Evolutionary conservation across 2,888 invertebrate species (phyloP).

Genomic region (Vesta saturnalis): DNA sequence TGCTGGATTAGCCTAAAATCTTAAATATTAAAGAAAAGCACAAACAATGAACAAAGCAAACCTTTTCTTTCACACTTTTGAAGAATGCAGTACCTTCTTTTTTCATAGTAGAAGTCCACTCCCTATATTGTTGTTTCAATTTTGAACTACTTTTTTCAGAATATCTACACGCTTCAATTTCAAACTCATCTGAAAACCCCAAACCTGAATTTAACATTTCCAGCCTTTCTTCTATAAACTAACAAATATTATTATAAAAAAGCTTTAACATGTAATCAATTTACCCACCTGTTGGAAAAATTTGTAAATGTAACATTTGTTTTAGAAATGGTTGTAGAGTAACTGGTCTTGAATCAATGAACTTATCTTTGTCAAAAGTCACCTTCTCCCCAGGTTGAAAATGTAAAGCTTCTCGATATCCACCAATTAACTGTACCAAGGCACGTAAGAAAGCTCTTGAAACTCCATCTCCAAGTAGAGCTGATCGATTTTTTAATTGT

Average conservation of each 20-base stretch:
- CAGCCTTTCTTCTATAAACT: slow-evolving; percentile 95
- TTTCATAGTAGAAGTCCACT: slow-evolving; percentile 82
- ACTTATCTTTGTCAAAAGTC: slow-evolving; percentile 87
- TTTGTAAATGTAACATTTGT: slow-evolving; percentile 92
- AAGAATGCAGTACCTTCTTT: slow-evolving; percentile 86
- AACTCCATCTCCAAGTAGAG: slow-evolving; percentile 88
- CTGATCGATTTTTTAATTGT: slow-evolving; percentile 79
- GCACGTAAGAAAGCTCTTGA: slow-evolving; percentile 92
- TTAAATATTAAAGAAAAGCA: neutral
- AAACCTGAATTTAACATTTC: slow-evolving; percentile 92
- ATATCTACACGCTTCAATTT: slow-evolving; percentile 83
- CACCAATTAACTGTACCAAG: slow-evolving; percentile 93
- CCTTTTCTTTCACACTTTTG: slow-evolving; percentile 89
- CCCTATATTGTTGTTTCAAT: slow-evolving; percentile 77
- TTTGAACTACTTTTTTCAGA: slow-evolving; percentile 73
- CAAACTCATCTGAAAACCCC: slow-evolving; percentile 95
- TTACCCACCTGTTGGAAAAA: slow-evolving; percentile 85
- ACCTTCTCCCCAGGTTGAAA: slow-evolving; percentile 77
- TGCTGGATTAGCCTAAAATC: slow-evolving; percentile 89
- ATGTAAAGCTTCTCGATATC: slow-evolving; percentile 90
- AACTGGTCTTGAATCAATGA: slow-evolving; percentile 85
- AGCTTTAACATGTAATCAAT: neutral
- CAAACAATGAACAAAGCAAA: slow-evolving; percentile 53
- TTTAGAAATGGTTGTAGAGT: slow-evolving; percentile 89
- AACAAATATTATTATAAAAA: slow-evolving; percentile 49